These are phyloP conservation scores for Machimus atricapillus DNA, from an alignment of 2,888 invertebrate genomes.

Conservation along the genomic window DNA sequence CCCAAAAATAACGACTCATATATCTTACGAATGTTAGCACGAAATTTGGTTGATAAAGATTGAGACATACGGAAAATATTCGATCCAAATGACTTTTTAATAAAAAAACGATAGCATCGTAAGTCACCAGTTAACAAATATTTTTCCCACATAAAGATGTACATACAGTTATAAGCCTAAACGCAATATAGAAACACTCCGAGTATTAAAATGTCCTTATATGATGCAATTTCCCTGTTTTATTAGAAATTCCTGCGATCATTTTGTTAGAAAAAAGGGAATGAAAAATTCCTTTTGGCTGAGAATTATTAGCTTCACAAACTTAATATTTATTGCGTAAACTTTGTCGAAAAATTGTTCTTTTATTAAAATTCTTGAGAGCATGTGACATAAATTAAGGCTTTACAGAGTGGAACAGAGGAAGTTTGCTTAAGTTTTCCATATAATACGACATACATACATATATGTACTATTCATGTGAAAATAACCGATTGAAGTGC, in stretches of 20 bases:
- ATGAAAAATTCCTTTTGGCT: not conserved
- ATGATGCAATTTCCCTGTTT: not conserved
- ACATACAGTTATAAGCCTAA: not conserved
- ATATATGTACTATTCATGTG: too few relatives aligned
- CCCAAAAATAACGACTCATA: too few relatives aligned
- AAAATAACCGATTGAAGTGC: constrained; percentile 18
- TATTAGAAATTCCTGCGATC: not conserved
- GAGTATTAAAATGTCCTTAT: not conserved
- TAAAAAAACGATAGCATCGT: too few relatives aligned
- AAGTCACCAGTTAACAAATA: too few relatives aligned
- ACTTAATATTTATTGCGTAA: constrained; percentile 27
- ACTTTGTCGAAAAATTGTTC: constrained; percentile 16
- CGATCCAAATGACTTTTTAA: too few relatives aligned
- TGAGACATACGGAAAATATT: too few relatives aligned
- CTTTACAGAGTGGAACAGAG: not conserved
- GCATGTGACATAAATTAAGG: constrained; percentile 31
- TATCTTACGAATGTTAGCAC: too few relatives aligned
- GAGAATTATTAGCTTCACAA: not conserved
- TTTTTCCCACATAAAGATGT: too few relatives aligned
- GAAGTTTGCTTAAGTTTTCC: constrained; percentile 10
- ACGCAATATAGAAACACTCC: not conserved
- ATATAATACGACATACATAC: not conserved
- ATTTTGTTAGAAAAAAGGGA: not conserved
- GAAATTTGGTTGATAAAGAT: too few relatives aligned
- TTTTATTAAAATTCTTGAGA: constrained; percentile 35